A percentile compares a stretch with the other conserved stretches of the same genome.
Conservation (phyloP, 2,888 invertebrate genomes). For the Sclerodermus sp. region DNA sequence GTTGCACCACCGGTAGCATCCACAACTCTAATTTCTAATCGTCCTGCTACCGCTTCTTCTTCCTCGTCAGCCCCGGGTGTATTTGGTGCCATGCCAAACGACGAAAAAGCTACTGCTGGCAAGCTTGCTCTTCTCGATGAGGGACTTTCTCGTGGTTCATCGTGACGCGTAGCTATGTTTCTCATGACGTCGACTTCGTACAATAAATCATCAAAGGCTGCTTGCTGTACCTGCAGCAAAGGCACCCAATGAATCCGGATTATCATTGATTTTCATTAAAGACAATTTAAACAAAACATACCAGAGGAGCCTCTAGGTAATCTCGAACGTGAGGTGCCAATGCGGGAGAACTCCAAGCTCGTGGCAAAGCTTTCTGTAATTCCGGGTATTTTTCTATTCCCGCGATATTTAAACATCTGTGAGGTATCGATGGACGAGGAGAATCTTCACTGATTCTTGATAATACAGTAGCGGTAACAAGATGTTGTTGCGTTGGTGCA, state of each 20-base stretch:
- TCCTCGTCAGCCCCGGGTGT: constrained; percentile 56
- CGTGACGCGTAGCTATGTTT: constrained; percentile 70
- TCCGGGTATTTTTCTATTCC: constrained; percentile 79
- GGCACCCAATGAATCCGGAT: too few species aligned
- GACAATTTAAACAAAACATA: constrained; percentile 16
- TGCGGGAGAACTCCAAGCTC: constrained; percentile 78
- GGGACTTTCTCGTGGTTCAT: constrained; percentile 41
- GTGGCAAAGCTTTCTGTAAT: constrained; percentile 68
- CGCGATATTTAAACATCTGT: constrained; percentile 74
- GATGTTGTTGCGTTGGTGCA: constrained; percentile 38
- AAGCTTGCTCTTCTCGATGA: constrained; percentile 49
- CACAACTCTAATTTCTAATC: constrained; percentile 78
- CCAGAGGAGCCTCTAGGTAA: constrained; percentile 74
- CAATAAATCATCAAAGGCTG: constrained; percentile 79
- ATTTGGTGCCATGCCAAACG: constrained; percentile 29
- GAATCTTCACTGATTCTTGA: constrained; percentile 63
- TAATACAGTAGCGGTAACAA: constrained; percentile 41
- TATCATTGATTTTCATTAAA: too few species aligned
- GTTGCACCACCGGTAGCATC: constrained; percentile 52
- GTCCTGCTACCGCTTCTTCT: constrained; percentile 71
- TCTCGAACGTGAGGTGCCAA: constrained; percentile 63
- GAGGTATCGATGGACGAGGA: constrained; percentile 39
- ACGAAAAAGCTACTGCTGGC: constrained; percentile 49
- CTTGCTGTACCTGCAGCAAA: constrained; percentile 69
- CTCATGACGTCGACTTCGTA: constrained; percentile 84